A percentile compares a stretch with the other conserved stretches of the same genome.
These are phyloP conservation scores for Tribolium freemani DNA, from an alignment of 2,888 invertebrate species.

Conservation along the genomic window DNA sequence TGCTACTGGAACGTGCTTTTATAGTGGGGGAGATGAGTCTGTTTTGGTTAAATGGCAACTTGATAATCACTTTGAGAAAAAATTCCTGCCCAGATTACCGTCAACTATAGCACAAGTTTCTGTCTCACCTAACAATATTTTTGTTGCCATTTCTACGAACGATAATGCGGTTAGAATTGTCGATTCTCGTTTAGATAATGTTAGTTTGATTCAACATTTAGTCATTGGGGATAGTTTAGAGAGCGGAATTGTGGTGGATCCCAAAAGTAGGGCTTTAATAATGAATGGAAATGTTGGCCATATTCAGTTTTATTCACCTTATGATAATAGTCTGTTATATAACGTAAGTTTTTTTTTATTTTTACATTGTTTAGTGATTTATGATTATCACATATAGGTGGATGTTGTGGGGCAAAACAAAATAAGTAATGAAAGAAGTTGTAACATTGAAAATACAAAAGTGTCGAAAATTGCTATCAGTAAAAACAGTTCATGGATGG, in stretches of 20 bases:
- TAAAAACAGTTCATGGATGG: conserved; percentile 79
- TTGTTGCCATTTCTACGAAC: conserved; percentile 75
- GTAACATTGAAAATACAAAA: conserved; percentile 75
- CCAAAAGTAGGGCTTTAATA: conserved; percentile 76
- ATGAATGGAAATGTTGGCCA: conserved; percentile 82
- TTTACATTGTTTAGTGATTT: no score
- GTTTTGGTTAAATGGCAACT: conserved; percentile 84
- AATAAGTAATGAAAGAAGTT: conserved; percentile 74
- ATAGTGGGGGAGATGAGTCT: conserved; percentile 83
- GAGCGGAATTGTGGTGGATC: conserved; percentile 74
- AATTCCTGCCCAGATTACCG: conserved; percentile 80
- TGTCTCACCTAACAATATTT: conserved; percentile 75
- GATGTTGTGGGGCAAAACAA: conserved; percentile 82
- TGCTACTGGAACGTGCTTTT: conserved; percentile 75
- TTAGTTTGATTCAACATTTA: conserved; percentile 77
- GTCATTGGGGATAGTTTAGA: conserved; percentile 74
- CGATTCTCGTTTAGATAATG: conserved; percentile 70
- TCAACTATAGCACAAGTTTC: conserved; percentile 75
- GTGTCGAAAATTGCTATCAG: conserved; percentile 79
- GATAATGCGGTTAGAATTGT: conserved; percentile 78
- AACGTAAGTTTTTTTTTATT: conserved; percentile 70
- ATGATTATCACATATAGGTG: conserved; percentile 68
- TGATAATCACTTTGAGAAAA: conserved; percentile 67
- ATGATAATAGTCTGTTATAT: conserved; percentile 76
- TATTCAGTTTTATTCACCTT: conserved; percentile 80